phyloP scores from a whole-genome alignment of 2,888 invertebrate species.

The Arge pagana region DNA sequence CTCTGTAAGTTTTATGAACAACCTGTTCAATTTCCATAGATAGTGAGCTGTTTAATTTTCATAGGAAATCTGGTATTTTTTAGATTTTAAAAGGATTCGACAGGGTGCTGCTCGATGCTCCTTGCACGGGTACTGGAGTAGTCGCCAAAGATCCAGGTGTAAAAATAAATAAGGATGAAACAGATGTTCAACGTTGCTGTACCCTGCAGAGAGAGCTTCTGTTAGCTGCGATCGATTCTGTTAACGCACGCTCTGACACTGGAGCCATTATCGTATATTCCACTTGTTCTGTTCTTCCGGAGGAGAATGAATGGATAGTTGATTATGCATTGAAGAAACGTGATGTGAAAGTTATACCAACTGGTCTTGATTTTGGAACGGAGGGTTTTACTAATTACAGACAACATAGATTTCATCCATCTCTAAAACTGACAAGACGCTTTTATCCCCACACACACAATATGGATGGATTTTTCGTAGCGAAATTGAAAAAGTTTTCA shows the following conservation, averaged over 20 bases:
- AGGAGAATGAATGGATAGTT: constrained; percentile 98
- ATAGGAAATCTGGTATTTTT: not conserved
- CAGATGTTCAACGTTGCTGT: constrained; percentile 88
- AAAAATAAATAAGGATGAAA: constrained; percentile 87
- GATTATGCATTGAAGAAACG: constrained; percentile 93
- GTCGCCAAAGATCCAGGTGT: constrained; percentile 97
- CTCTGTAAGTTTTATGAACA: constrained; percentile 53
- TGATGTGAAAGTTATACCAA: constrained; percentile 90
- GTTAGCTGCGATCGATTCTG: constrained; percentile 94
- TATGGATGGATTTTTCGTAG: constrained; percentile 99
- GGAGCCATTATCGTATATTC: constrained; percentile 98
- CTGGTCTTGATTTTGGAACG: constrained; percentile 93
- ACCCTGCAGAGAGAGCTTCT: constrained; percentile 92
- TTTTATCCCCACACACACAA: constrained; percentile 99
- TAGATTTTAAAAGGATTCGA: constrained; percentile 90
- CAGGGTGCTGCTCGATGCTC: constrained; percentile 94
- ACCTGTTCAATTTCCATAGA: not conserved
- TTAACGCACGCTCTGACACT: constrained; percentile 86
- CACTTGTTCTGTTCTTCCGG: constrained; percentile 96
- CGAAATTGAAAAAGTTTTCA: constrained; percentile 95
- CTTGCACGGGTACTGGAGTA: constrained; percentile 98
- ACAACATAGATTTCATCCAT: constrained; percentile 86
- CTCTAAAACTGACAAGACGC: constrained; percentile 82
- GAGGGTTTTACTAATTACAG: constrained; percentile 92
- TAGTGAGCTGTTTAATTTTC: not conserved